These are phyloP conservation scores for Ahaetulla prasina DNA, from an alignment of 2,113 vertebrate genomes.

Conservation along the genomic window DNA sequence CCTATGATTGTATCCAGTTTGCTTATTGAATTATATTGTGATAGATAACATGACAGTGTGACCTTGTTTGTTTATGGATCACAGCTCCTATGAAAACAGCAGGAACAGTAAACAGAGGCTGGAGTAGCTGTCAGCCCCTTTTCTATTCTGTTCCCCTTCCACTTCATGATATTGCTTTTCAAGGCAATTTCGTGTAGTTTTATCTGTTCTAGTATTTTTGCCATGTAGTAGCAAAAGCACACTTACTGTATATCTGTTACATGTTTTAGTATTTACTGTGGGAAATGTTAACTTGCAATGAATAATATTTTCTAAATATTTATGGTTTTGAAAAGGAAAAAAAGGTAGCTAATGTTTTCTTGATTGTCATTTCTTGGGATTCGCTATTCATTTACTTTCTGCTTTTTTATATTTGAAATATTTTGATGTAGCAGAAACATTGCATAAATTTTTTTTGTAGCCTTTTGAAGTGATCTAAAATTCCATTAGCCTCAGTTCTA, in stretches of 20 bases:
- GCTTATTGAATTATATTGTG: background rate
- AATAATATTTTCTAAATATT: no score
- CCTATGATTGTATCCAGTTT: background rate
- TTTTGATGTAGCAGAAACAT: background rate
- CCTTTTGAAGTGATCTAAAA: background rate
- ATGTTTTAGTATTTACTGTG: no score
- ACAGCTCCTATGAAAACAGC: background rate
- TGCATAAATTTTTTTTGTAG: background rate
- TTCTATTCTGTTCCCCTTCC: background rate
- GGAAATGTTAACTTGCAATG: no score
- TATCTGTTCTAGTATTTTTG: background rate
- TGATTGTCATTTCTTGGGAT: slow-evolving; percentile 2
- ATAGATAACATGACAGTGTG: background rate
- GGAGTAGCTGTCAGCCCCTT: background rate
- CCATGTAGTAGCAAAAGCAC: background rate
- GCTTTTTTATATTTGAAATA: background rate
- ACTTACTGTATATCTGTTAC: no score
- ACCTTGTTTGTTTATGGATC: background rate
- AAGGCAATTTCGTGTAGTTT: background rate
- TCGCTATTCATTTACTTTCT: background rate
- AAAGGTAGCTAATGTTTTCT: no score
- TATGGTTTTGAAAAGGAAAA: no score
- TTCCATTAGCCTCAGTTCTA: background rate
- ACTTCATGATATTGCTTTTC: background rate
- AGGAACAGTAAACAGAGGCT: background rate